A percentile compares a stretch with the other conserved stretches of the same genome.
phyloP scores from a whole-genome alignment of 2,888 invertebrate species.

The Drosophila putrida region DNA sequence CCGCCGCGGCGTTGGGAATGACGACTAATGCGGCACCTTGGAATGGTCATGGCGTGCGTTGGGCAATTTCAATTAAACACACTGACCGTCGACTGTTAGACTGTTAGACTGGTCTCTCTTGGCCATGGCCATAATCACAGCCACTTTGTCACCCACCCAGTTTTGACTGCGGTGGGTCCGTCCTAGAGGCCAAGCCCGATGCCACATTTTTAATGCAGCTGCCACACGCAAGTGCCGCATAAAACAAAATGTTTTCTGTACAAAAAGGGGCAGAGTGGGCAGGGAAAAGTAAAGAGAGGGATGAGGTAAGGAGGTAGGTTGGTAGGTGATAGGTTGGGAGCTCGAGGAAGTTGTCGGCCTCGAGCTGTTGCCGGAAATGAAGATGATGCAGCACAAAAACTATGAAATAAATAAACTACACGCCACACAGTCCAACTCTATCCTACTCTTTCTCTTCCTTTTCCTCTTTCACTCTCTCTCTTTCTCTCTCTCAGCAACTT shows the following conservation, averaged over 20 bases:
- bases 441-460: background rate
- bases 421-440: constrained; percentile 32
- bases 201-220: constrained; percentile 67
- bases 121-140: constrained; percentile 72
- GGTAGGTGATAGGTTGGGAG: too few species aligned
- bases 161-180: constrained; percentile 60
- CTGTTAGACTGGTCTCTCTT: constrained; percentile 14
- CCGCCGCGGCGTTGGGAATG: constrained; percentile 68
- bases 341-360: constrained; percentile 65
- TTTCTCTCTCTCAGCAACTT: background rate
- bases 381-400: constrained; percentile 81
- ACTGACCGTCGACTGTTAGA: constrained; percentile 3
- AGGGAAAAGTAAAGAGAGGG: too few species aligned
- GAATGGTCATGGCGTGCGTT: constrained; percentile 79
- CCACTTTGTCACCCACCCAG: constrained; percentile 79
- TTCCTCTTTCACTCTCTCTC: background rate
- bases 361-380: constrained; percentile 78
- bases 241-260: constrained; percentile 72
- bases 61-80: constrained; percentile 78
- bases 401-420: constrained; percentile 78
- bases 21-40: constrained; percentile 80
- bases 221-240: constrained; percentile 77
- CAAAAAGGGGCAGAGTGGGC: background rate
- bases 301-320: background rate
- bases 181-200: constrained; percentile 37